These are phyloP conservation scores for Tenodera sinensis DNA, from an alignment of 2,888 invertebrate genomes.

Conservation along the genomic window DNA sequence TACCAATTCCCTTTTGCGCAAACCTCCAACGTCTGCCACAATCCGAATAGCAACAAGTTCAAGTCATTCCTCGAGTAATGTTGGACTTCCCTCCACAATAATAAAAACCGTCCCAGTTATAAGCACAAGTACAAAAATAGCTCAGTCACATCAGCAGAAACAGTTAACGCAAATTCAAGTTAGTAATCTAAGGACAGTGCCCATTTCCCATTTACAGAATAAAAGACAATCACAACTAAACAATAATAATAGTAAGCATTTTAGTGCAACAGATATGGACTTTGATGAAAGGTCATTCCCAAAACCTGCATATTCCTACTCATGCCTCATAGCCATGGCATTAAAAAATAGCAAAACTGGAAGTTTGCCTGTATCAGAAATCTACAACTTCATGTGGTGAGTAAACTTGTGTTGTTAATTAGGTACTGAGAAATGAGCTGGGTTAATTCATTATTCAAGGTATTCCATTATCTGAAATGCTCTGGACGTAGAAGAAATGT, in stretches of 20 bases:
- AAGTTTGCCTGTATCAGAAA: conserved; percentile 94
- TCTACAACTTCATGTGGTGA: conserved; percentile 98
- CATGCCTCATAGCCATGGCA: conserved; percentile 96
- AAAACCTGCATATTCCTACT: conserved; percentile 96
- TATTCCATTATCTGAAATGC: no score
- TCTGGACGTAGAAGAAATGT: no score
- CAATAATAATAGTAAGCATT: not conserved
- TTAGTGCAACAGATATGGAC: conserved; percentile 30
- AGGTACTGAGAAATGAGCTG: no score
- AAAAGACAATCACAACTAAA: not conserved
- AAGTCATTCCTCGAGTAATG: not conserved
- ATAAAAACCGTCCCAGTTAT: conserved; percentile 19
- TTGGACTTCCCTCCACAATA: conserved; percentile 2
- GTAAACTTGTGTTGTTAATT: conserved; percentile 41
- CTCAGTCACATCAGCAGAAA: conserved; percentile 1
- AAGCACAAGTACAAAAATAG: conserved; percentile 17
- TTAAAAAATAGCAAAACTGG: conserved; percentile 93
- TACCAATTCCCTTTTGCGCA: not conserved
- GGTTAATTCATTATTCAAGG: no score
- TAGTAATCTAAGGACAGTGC: not conserved
- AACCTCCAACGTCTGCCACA: not conserved
- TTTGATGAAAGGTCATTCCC: conserved; percentile 68
- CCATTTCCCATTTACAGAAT: not conserved
- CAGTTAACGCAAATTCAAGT: conserved; percentile 1
- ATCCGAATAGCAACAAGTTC: not conserved